phyloP scores from a whole-genome alignment of 2,888 invertebrate species.

The Eristalis arbustorum region DNA sequence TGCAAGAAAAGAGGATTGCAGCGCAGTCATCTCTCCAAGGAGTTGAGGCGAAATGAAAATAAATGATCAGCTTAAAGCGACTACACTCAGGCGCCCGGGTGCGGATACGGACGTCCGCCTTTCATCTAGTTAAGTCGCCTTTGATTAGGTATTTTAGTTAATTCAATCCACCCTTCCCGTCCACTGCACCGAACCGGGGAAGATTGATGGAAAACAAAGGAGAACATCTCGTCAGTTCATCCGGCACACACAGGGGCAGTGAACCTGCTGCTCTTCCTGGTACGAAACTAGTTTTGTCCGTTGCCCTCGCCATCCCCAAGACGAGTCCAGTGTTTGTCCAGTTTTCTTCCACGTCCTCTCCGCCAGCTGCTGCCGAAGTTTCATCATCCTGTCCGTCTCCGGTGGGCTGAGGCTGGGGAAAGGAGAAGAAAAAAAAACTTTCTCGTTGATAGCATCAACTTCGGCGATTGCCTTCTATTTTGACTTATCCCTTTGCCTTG shows the following conservation, averaged over 20 bases:
- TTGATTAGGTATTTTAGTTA: constrained; percentile 49
- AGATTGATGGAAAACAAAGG: not conserved
- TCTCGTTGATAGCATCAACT: constrained; percentile 14
- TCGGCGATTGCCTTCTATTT: not conserved
- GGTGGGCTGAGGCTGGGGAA: not conserved
- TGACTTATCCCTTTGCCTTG: constrained; percentile 27
- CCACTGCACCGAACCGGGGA: not conserved
- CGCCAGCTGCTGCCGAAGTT: constrained; percentile 8
- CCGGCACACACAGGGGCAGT: not conserved
- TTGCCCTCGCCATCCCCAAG: not conserved
- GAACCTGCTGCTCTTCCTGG: not conserved
- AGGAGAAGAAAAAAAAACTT: not conserved
- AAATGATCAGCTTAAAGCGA: constrained; percentile 22
- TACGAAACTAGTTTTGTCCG: constrained; percentile 8
- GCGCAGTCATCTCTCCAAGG: not conserved
- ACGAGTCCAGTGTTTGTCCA: constrained; percentile 4
- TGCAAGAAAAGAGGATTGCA: constrained; percentile 13
- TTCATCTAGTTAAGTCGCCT: constrained; percentile 53
- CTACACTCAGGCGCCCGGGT: not conserved
- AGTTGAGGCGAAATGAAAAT: constrained; percentile 11
- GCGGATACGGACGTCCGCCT: constrained; percentile 24
- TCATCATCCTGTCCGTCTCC: not conserved
- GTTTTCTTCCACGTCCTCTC: not conserved
- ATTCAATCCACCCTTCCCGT: not conserved
- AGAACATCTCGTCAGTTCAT: not conserved